Percentiles rank a stretch among this genome's conserved stretches.
Conservation (phyloP, 2,113 vertebrate genomes). For the Bufo gargarizans region DNA sequence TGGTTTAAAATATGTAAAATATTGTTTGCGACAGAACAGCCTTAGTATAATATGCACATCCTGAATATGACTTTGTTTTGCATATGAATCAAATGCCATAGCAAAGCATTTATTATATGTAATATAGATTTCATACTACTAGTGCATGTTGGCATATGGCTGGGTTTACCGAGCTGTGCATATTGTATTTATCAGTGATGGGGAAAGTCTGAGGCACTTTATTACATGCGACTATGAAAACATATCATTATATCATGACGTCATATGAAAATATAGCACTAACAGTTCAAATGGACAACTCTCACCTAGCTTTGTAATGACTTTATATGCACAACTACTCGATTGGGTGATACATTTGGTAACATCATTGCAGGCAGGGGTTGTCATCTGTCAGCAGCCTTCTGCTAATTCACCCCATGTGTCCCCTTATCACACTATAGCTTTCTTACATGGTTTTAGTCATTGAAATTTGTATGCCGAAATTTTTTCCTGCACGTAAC, state of each 20-base stretch:
- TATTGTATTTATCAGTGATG: constrained; percentile 11
- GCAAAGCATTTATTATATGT: constrained; percentile 9
- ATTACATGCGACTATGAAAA: not conserved
- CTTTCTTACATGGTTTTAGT: not conserved
- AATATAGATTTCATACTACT: not conserved
- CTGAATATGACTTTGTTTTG: constrained; percentile 10
- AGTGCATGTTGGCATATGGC: constrained; percentile 10
- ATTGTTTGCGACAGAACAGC: not conserved
- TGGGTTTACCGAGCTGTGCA: constrained; percentile 14
- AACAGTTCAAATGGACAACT: no score
- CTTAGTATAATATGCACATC: constrained; percentile 12
- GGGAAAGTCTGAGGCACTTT: constrained; percentile 3
- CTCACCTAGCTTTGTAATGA: no score
- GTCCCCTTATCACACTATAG: not conserved
- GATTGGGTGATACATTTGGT: not conserved
- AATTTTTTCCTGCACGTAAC: no score
- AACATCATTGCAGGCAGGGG: not conserved
- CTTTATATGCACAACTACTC: not conserved
- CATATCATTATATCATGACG: constrained; percentile 21
- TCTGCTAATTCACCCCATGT: not conserved
- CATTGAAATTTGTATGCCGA: not conserved
- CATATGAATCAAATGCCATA: constrained; percentile 43
- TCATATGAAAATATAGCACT: not conserved
- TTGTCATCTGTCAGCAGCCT: not conserved
- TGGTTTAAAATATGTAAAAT: not conserved